Conservation (phyloP, 2,888 invertebrate species). For the Tipula vernalis region DNA sequence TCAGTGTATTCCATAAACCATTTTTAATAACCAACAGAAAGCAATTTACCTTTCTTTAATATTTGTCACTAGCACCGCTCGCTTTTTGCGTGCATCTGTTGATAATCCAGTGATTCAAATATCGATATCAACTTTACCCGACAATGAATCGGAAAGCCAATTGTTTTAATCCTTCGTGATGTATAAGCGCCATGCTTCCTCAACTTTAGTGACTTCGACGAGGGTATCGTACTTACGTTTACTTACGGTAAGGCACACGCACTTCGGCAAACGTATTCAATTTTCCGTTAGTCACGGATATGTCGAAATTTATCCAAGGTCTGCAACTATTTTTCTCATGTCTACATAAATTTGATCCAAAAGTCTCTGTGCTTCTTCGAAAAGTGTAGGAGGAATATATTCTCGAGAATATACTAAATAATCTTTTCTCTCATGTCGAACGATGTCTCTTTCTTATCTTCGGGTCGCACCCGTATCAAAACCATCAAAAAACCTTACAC, state of each 20-base stretch:
- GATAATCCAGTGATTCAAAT: conserved; percentile 94
- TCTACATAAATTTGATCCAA: conserved; percentile 91
- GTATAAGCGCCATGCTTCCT: conserved; percentile 89
- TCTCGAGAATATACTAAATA: conserved; percentile 92
- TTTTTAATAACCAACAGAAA: conserved; percentile 70
- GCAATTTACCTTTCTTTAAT: conserved; percentile 64
- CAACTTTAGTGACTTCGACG: conserved; percentile 82
- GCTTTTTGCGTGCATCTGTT: conserved; percentile 61
- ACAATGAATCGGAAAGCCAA: conserved; percentile 94
- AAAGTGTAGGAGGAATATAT: conserved; percentile 75
- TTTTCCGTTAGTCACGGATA: conserved; percentile 97
- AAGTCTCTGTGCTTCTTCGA: conserved; percentile 81
- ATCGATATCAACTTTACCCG: conserved; percentile 92
- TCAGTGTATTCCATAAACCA: conserved; percentile 51
- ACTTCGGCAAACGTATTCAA: conserved; percentile 86
- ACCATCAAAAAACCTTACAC: too few species aligned
- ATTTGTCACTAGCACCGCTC: conserved; percentile 59
- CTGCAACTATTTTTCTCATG: conserved; percentile 90
- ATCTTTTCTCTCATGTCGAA: conserved; percentile 81
- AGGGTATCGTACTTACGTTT: conserved; percentile 72
- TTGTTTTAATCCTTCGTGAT: conserved; percentile 94
- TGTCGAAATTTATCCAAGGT: conserved; percentile 90
- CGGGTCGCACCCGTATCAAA: conserved; percentile 28
- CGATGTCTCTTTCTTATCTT: conserved; percentile 59
- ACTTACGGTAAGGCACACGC: too few species aligned